phyloP scores from a whole-genome alignment of 2,888 invertebrate species.

The Acleris laterana region DNA sequence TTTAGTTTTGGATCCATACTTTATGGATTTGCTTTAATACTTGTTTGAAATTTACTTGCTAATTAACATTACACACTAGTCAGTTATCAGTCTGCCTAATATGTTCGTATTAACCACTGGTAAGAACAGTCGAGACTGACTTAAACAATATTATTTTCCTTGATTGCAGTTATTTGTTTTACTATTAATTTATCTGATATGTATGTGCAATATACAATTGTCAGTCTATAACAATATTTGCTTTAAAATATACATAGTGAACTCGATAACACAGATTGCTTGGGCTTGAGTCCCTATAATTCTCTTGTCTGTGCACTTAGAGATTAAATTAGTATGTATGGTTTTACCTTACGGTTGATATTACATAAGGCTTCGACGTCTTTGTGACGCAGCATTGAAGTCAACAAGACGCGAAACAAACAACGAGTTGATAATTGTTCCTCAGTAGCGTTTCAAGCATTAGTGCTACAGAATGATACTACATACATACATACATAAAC shows the following conservation, averaged over 20 bases:
- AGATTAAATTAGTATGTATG: constrained; percentile 20
- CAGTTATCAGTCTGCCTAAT: background rate
- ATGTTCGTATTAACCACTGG: constrained; percentile 4
- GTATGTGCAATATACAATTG: constrained; percentile 23
- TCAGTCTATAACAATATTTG: constrained; percentile 40
- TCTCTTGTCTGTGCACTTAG: constrained; percentile 8
- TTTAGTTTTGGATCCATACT: constrained; percentile 36
- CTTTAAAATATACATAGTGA: constrained; percentile 39
- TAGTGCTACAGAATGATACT: no score
- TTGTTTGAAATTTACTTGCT: background rate
- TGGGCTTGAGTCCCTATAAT: constrained; percentile 13
- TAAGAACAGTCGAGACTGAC: constrained; percentile 27
- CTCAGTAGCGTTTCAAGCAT: background rate
- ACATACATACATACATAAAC: no score
- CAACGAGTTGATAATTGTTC: constrained; percentile 8
- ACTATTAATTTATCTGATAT: constrained; percentile 41
- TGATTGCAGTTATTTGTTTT: constrained; percentile 46
- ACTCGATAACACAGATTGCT: constrained; percentile 52
- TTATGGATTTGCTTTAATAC: constrained; percentile 7
- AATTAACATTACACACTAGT: background rate
- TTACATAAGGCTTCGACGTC: constrained; percentile 2
- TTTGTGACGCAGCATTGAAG: constrained; percentile 13
- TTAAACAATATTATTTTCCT: constrained; percentile 49
- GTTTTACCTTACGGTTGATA: constrained; percentile 21
- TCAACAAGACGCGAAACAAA: constrained; percentile 20